Conservation (phyloP, 2,888 invertebrate species). For the Tachystola acroxantha region DNA sequence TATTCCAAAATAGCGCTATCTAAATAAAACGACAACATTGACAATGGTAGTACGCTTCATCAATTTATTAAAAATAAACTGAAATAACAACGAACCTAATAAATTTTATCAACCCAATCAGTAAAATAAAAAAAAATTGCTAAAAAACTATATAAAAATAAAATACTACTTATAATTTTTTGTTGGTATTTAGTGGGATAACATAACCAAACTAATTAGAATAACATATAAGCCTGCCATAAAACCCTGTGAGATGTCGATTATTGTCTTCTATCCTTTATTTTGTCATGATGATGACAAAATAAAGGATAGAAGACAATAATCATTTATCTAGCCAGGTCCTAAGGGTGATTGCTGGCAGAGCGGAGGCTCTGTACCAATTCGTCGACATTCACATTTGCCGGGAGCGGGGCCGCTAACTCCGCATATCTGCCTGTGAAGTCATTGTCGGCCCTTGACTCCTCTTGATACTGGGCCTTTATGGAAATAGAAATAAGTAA, state of each 20-base stretch:
- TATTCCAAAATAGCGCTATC: no score
- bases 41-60: constrained; percentile 38
- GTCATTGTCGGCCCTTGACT: constrained; percentile 21
- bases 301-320: neutral
- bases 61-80: constrained; percentile 43
- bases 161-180: constrained; percentile 7
- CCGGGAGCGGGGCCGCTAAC: constrained; percentile 46
- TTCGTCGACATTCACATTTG: constrained; percentile 36
- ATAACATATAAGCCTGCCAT: neutral
- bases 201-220: neutral
- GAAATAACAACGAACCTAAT: no score
- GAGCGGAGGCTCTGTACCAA: constrained; percentile 35
- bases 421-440: constrained; percentile 50
- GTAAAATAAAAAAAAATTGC: no score
- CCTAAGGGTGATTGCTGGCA: constrained; percentile 18
- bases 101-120: no score
- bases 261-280: neutral
- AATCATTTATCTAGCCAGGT: neutral
- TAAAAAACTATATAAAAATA: constrained; percentile 16
- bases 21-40: constrained; percentile 17
- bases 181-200: constrained; percentile 27
- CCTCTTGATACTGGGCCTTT: constrained; percentile 3
- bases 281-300: neutral
- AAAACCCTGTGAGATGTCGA: neutral
- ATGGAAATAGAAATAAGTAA: no score